Base-by-base conservation (phyloP, 2,888 invertebrate genomes). In the Leuctra nigra region DNA sequence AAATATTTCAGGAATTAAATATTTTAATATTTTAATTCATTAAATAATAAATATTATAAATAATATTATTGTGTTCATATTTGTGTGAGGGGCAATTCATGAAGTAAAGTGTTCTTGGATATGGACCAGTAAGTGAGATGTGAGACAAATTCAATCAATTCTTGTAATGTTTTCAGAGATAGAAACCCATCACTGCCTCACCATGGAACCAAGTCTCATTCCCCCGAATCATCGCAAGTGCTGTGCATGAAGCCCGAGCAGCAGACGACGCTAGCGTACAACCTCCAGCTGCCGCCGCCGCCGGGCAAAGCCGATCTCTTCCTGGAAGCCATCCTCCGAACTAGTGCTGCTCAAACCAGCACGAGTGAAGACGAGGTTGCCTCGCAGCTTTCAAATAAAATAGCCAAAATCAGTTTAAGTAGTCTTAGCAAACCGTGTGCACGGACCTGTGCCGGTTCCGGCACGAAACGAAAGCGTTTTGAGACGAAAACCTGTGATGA, bases 251-350 rank as follows among this genome's bases (percentile, higher is more conserved):
- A 22, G 23, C 20, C 23, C 44, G 44, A 7, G 4, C n/a, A 41
- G 2, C 18, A 20, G 4, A 41, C n/a, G 11, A 4, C 16, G 4
- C 41, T 41, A 18, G 41, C 20, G 4, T 41, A 41, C 41, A 41
- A 41, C 18, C 4, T 41, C 2, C 41, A 41, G 20, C 2, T 33
- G 18, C 4, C 48, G 6, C 14, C 53, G 16, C 22, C 23, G 6
- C 65, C 67, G 16, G 77, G 74, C 66, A 77, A 77, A 63, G 78
- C 77, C 14, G 78, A 80, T 63, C 68, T 77, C 53, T 64, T 80
- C 58, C 66, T 80, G 55, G 77, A 78, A 61, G 80, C 80, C 54
- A 79, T 80, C 61, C 71, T 80, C 65, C 70, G 78, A 25, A 74
- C 77, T 54, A 75, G 73, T 61, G 71, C 70, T 29, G 6, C 29